Evolutionary conservation across 1,140 invertebrate species (phyloP).

Genomic region (Drosophila triauraria): DNA sequence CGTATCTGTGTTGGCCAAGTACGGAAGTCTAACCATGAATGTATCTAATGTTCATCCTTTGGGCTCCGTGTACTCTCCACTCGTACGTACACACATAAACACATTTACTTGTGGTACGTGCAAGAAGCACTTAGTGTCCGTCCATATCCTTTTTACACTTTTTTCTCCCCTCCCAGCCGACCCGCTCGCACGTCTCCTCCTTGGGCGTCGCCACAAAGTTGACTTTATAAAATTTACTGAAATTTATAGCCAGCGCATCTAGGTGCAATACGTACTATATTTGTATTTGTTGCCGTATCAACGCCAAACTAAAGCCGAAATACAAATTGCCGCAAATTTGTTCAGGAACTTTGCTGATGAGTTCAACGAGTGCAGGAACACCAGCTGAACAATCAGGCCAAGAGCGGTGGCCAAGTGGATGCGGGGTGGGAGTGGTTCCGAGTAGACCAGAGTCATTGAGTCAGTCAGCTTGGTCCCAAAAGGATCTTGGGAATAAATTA

Average conservation of each 20-base stretch:
- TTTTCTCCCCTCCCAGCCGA: not conserved
- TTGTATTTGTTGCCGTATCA: slow-evolving; percentile 62
- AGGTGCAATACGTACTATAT: slow-evolving; percentile 67
- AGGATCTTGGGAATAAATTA: slow-evolving; percentile 45
- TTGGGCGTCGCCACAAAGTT: slow-evolving; percentile 51
- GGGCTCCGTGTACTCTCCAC: slow-evolving; percentile 68
- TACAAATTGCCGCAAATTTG: slow-evolving; percentile 81
- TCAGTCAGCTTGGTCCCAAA: slow-evolving; percentile 41
- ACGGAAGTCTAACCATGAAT: slow-evolving; percentile 76
- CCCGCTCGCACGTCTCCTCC: not conserved
- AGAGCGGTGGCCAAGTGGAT: slow-evolving; percentile 6
- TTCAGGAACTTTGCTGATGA: slow-evolving; percentile 61
- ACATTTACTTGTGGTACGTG: slow-evolving; percentile 79
- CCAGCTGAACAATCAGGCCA: slow-evolving; percentile 44
- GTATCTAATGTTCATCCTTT: slow-evolving; percentile 83
- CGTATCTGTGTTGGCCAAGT: slow-evolving; percentile 39
- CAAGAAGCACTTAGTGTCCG: slow-evolving; percentile 74
- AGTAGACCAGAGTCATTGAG: slow-evolving; percentile 55
- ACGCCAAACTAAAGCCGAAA: slow-evolving; percentile 69
- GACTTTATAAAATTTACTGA: slow-evolving; percentile 83
- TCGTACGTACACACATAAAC: slow-evolving; percentile 57
- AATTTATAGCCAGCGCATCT: slow-evolving; percentile 75
- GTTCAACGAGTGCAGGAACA: slow-evolving; percentile 26
- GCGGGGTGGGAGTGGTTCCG: not conserved
- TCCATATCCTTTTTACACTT: slow-evolving; percentile 22